phyloP scores from a whole-genome alignment of 1,140 invertebrate genomes.

The Kradibia gibbosae region DNA sequence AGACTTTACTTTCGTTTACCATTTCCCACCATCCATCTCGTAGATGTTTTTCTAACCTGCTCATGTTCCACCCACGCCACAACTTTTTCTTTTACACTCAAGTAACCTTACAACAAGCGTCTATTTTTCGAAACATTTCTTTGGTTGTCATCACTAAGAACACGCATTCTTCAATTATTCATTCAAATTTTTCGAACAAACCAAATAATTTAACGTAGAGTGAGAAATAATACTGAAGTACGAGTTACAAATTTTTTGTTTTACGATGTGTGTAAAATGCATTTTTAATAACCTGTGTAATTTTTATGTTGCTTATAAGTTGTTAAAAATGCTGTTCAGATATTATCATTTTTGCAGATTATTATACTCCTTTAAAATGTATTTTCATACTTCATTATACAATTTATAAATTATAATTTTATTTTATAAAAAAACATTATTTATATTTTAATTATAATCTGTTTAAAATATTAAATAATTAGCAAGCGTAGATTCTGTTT shows the following conservation, averaged over 20 bases:
- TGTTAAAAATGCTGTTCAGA: too few species aligned
- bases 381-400: neutral
- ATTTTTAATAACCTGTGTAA: neutral
- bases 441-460: too few species aligned
- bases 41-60: too few species aligned
- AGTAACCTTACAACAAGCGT: neutral
- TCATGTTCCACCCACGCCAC: too few species aligned
- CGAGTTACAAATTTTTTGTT: neutral
- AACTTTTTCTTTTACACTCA: slow-evolving; percentile 6
- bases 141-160: neutral
- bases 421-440: too few species aligned
- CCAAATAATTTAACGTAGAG: neutral
- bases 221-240: neutral
- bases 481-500: too few species aligned
- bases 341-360: neutral
- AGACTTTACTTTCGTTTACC: neutral
- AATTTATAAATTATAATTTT: too few species aligned
- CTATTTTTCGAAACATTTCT: neutral
- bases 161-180: neutral
- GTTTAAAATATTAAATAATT: too few species aligned
- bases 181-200: neutral
- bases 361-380: neutral
- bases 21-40: neutral
- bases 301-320: too few species aligned
- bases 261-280: neutral